Base-by-base conservation (phyloP, 2,113 vertebrate species). In the Cromileptes altivelis region DNA sequence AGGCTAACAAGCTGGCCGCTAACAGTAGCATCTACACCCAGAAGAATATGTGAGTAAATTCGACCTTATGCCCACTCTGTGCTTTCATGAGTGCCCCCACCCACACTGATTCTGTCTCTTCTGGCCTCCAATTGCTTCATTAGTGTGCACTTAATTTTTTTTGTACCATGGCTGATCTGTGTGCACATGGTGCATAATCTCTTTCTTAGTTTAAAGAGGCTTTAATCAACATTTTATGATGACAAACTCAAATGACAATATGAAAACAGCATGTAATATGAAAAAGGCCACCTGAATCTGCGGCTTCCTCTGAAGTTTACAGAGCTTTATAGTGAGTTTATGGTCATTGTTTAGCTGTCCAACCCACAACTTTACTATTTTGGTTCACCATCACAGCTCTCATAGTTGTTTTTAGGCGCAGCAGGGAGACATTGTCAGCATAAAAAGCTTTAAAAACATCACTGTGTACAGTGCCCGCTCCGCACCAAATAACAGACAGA, bases 21-120 rank as follows among this genome's bases (percentile, higher is more conserved):
- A 99, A 99, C 72, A 99, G 98, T 95, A 99, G 98, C 91, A 97
- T 99, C 91, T 99, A 99, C 87, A 99, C 98, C 14, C 98, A 99
- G 93, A 98, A 98, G 91, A 99, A 99, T 94, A 99, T 99, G 98
- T 99, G 94, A 98, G 98, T 96, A 81, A 83, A 85, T 84, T 58
- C 79, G 88, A 78, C 70, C 71, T 49, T 84, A 67, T 82, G 58
- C 83, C 89, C 81, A 88, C 82, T 72, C 61, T 82, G 52, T 49
- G 57, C 72, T 89, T 81, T 88, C 52, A 78, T 76, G 37, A 82
- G 25, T 40, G 23, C 52, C 50, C 70, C 61, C 40, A 58, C 63
- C 55, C 80, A 70, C 85, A 78, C 83, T 27, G 33, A 52, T 10
- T 63, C 71, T 70, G 53, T 65, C 53, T 77, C 70, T 40, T 73